Conservation (phyloP, 2,797 vertebrate species). For the Graptemys geographica region DNA sequence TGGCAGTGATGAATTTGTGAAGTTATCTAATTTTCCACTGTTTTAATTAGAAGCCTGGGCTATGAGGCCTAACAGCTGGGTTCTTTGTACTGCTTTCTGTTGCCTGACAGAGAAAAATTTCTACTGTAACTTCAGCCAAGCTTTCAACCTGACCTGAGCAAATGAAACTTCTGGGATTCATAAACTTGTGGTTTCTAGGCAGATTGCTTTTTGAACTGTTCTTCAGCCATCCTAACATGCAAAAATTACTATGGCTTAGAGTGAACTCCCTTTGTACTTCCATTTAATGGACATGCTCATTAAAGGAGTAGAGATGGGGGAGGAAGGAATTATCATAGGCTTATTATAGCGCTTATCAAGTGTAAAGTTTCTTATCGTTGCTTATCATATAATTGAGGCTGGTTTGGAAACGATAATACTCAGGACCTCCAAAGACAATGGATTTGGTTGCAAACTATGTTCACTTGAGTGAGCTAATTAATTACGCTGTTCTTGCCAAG, state of each 20-base stretch:
- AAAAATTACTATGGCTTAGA: slow-evolving; percentile 77
- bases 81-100: slow-evolving; percentile 92
- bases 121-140: slow-evolving; percentile 86
- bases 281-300: slow-evolving; percentile 37
- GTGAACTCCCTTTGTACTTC: slow-evolving; percentile 78
- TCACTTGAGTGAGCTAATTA: slow-evolving; percentile 48
- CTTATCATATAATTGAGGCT: background rate
- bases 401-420: background rate
- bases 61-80: slow-evolving; percentile 96
- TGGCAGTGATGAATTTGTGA: slow-evolving; percentile 96
- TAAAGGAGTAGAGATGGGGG: slow-evolving; percentile 36
- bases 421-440: background rate
- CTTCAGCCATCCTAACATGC: slow-evolving; percentile 77
- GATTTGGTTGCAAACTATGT: slow-evolving; percentile 14
- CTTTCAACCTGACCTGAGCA: slow-evolving; percentile 87
- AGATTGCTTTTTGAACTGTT: slow-evolving; percentile 82
- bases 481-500: slow-evolving; percentile 51
- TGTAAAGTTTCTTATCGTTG: slow-evolving; percentile 27
- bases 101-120: slow-evolving; percentile 98
- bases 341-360: slow-evolving; percentile 44
- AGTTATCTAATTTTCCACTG: slow-evolving; percentile 99
- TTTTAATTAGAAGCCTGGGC: slow-evolving; percentile 99
- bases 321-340: slow-evolving; percentile 6
- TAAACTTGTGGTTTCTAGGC: slow-evolving; percentile 84
- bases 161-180: slow-evolving; percentile 83